These are phyloP conservation scores for Ectemnius cavifrons DNA, from an alignment of 2,888 invertebrate species.

Conservation along the genomic window DNA sequence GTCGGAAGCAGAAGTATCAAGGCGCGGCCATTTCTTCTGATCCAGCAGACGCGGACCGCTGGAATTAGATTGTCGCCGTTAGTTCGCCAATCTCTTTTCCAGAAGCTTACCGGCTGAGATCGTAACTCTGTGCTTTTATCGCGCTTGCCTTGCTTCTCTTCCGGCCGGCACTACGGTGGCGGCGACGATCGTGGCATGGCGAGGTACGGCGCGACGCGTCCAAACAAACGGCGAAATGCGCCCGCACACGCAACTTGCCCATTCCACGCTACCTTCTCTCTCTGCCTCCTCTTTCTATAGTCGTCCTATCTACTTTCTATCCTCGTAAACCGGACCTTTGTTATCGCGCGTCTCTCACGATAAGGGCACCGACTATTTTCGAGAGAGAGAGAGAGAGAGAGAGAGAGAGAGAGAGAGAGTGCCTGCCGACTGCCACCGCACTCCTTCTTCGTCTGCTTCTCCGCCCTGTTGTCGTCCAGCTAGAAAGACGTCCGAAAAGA, in stretches of 20 bases:
- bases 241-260: no score
- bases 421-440: no score
- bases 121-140: slow-evolving; percentile 69
- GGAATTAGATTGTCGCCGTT: slow-evolving; percentile 27
- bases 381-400: not conserved
- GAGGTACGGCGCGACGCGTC: no score
- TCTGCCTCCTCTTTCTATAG: no score
- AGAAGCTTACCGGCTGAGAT: slow-evolving; percentile 41
- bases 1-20: no score
- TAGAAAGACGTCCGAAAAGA: slow-evolving; percentile 33
- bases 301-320: slow-evolving; percentile 54
- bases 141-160: slow-evolving; percentile 63
- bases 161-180: slow-evolving; percentile 58
- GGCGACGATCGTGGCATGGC: no score
- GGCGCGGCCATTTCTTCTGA: no score
- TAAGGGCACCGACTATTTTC: slow-evolving; percentile 49
- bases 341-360: slow-evolving; percentile 66
- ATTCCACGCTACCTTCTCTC: slow-evolving; percentile 16
- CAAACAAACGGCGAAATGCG: no score
- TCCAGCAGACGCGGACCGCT: no score
- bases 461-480: slow-evolving; percentile 29
- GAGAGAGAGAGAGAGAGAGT: not conserved
- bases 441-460: not conserved
- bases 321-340: slow-evolving; percentile 70
- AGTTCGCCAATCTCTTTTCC: slow-evolving; percentile 50